A percentile compares a stretch with the other conserved stretches of the same genome.
These are phyloP conservation scores for Microcaecilia unicolor DNA, from an alignment of 2,797 vertebrate genomes.

Conservation along the genomic window DNA sequence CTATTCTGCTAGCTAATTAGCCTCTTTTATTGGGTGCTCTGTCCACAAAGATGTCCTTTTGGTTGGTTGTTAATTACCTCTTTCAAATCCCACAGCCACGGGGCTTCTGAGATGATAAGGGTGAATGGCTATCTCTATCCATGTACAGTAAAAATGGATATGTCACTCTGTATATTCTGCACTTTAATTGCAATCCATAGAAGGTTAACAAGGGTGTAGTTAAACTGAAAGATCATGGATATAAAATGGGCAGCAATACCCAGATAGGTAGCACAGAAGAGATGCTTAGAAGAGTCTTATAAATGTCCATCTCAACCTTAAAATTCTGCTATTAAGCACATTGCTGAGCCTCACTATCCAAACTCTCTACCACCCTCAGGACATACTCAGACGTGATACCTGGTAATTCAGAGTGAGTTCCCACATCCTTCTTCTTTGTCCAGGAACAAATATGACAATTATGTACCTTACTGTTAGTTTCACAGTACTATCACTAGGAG, in stretches of 20 bases:
- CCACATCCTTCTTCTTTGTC: too few relatives aligned
- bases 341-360: too few relatives aligned
- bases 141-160: neutral
- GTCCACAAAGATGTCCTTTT: conserved; percentile 12
- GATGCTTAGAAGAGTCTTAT: neutral
- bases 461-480: too few relatives aligned
- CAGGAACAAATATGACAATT: too few relatives aligned
- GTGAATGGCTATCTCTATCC: conserved; percentile 1
- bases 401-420: too few relatives aligned
- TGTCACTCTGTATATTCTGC: neutral
- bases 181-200: conserved; percentile 5
- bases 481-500: too few relatives aligned
- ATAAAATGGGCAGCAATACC: neutral
- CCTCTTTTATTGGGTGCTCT: conserved; percentile 23
- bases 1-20: conserved; percentile 27
- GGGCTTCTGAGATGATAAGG: conserved; percentile 10
- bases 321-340: too few relatives aligned
- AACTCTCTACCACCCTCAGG: too few relatives aligned
- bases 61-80: conserved; percentile 27
- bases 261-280: neutral
- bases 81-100: conserved; percentile 10
- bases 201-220: conserved; percentile 1
- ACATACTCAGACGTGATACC: too few relatives aligned
- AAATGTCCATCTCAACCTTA: neutral
- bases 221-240: conserved; percentile 1